These are phyloP conservation scores for Steatocranus sp. DNA, from an alignment of 2,797 vertebrate genomes.

Conservation along the genomic window DNA sequence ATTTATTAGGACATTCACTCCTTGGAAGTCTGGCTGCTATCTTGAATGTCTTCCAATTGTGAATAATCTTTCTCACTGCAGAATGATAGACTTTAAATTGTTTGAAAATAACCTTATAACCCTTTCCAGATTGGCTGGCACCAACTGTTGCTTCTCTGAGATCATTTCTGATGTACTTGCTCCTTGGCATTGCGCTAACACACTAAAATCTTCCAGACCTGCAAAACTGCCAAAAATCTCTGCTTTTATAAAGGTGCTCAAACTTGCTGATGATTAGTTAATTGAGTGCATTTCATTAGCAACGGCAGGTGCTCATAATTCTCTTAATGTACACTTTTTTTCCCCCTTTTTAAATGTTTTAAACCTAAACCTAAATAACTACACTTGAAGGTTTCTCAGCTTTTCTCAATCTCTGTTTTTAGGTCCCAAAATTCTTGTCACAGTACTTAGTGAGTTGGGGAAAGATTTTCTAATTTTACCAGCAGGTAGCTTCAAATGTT, in stretches of 20 bases:
- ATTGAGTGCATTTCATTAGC: neutral
- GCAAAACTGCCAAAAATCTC: neutral
- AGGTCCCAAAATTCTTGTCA: neutral
- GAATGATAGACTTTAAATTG: neutral
- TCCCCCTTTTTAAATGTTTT: accelerated
- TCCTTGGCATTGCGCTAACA: neutral
- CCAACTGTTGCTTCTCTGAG: neutral
- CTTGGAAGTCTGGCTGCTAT: neutral
- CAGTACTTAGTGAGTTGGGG: neutral
- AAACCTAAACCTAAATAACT: neutral
- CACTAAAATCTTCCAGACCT: neutral
- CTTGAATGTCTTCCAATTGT: neutral
- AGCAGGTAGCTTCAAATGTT: neutral
- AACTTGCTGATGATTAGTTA: neutral
- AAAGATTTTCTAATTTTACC: neutral
- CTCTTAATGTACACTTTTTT: neutral
- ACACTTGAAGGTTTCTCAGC: neutral
- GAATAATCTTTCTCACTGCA: neutral
- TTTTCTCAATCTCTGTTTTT: neutral
- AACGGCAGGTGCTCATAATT: neutral
- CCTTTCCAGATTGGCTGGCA: neutral
- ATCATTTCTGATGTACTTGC: neutral
- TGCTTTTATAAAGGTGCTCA: neutral
- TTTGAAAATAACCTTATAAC: neutral
- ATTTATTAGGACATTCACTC: neutral